Conservation (phyloP, 2,797 vertebrate genomes). For the Garrulus glandarius region DNA sequence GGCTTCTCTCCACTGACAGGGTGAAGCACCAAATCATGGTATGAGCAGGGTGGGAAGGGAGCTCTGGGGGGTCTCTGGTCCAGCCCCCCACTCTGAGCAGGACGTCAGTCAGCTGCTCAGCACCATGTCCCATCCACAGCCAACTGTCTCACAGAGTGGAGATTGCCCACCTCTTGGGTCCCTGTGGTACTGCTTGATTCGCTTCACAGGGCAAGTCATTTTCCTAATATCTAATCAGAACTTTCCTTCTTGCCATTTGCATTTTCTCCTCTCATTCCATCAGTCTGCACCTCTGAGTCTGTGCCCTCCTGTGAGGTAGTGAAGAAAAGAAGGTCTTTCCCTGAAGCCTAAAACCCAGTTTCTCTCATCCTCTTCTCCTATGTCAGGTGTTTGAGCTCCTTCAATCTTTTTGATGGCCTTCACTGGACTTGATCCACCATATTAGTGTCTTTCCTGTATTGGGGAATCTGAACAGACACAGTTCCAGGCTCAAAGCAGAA, state of each 20-base stretch:
- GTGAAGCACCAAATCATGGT: not conserved
- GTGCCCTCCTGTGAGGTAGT: not conserved
- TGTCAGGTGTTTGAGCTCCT: not conserved
- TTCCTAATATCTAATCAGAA: not conserved
- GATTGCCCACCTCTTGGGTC: not conserved
- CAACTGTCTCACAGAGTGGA: not conserved
- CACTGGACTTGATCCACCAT: not conserved
- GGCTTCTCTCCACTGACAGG: accelerated
- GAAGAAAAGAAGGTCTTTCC: not conserved
- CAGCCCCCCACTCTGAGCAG: not conserved
- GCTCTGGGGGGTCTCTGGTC: not conserved
- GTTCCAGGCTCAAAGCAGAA: not conserved
- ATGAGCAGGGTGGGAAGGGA: not conserved
- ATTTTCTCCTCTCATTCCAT: not conserved
- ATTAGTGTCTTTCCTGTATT: not conserved
- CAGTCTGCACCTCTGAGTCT: not conserved
- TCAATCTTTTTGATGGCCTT: not conserved
- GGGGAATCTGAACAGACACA: not conserved
- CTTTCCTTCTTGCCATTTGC: not conserved
- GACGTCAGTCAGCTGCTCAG: accelerated
- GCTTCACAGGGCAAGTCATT: not conserved
- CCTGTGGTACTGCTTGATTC: not conserved
- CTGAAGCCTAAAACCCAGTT: not conserved
- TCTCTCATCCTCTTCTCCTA: not conserved
- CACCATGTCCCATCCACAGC: not conserved